A percentile compares a stretch with the other conserved stretches of the same genome.
Conservation (phyloP, 2,113 vertebrate species). For the Calyptomena viridis region DNA sequence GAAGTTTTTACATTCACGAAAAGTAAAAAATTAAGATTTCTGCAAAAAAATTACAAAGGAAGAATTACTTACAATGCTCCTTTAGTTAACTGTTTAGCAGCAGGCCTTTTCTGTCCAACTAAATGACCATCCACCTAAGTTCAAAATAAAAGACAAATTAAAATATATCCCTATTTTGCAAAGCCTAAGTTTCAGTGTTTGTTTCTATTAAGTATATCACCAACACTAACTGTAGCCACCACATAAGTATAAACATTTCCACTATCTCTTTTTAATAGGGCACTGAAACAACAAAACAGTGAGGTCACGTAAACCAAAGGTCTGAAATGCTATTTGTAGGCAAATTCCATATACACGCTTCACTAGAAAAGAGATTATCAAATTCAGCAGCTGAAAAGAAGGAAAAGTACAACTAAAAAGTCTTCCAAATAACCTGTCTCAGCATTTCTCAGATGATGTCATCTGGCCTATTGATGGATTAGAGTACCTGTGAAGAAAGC, state of each 20-base stretch:
- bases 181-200: neutral
- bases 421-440: neutral
- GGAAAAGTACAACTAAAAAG: neutral
- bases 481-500: neutral
- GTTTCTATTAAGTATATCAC: neutral
- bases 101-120: constrained; percentile 85
- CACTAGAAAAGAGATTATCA: neutral
- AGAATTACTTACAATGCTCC: constrained; percentile 87
- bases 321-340: neutral
- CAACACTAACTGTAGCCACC: neutral
- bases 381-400: neutral
- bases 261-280: neutral
- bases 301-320: neutral
- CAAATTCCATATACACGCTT: neutral
- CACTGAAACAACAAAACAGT: neutral
- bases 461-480: neutral
- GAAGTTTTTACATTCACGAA: neutral
- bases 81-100: constrained; percentile 88
- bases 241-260: neutral
- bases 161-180: neutral
- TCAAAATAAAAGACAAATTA: constrained; percentile 55
- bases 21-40: neutral
- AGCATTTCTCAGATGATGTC: neutral
- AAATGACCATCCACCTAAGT: constrained; percentile 73
- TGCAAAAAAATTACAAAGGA: neutral